Conservation (phyloP, 35 echinoderm and acorn worm species). For the Diadema setosum region DNA sequence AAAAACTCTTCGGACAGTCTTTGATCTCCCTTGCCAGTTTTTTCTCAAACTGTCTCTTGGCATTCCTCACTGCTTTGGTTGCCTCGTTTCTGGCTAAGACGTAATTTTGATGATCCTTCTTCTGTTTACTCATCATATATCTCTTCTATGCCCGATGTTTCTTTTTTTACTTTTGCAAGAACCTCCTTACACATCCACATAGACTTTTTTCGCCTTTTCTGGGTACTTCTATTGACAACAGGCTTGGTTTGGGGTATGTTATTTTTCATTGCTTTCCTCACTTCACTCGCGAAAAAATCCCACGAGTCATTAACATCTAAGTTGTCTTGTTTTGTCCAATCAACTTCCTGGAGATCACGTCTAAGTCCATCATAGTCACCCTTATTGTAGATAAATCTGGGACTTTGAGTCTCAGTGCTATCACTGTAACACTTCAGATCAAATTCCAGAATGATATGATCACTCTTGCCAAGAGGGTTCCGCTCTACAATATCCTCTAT, state of each 20-base stretch:
- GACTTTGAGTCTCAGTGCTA: neutral
- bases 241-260: neutral
- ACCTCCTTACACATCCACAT: neutral
- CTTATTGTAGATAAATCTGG: neutral
- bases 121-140: neutral
- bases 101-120: neutral
- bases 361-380: neutral
- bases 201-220: neutral
- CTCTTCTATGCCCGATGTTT: neutral
- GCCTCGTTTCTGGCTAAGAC: neutral
- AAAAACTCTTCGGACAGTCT: neutral
- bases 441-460: neutral
- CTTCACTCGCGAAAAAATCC: neutral
- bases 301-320: neutral
- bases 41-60: neutral
- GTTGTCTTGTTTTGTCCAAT: neutral
- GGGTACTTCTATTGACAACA: neutral
- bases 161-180: neutral
- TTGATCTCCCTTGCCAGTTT: neutral
- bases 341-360: neutral
- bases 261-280: neutral
- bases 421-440: neutral
- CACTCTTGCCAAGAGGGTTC: neutral
- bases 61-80: neutral
- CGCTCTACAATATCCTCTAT: neutral